Base-by-base conservation (phyloP, 2,113 vertebrate genomes). In the Zonotrichia leucophrys region DNA sequence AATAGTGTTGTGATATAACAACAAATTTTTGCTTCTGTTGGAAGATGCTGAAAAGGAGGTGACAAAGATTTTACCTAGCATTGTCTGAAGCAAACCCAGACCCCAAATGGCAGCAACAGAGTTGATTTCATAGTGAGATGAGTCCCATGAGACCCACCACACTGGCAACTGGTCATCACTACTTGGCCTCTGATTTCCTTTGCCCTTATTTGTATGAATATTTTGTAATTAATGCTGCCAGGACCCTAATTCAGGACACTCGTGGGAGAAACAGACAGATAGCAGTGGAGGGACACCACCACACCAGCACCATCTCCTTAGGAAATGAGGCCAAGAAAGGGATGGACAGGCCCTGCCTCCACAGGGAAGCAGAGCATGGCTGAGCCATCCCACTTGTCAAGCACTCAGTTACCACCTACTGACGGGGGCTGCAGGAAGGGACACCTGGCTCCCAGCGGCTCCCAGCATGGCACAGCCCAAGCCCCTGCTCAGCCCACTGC, bases 391-490 rank as follows among this genome's bases (percentile, higher is more conserved):
- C 20, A 5, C 2, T 87, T 53, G 17, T 9, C 41, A 23, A 23
- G 37, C 15, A 22, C 37, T 30, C 33, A 35, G 37, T 10, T 47
- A 53, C 7, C 18, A 41, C 18, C 50, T 12, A 4, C 22, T 37
- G 46, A 19, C 0, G 2, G 15, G 12, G 4, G 8, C 35, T 74
- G 41, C 1, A 2, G 53, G 46, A 69, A 76, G 21, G 49, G 0
- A 2, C 6, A 11, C 63, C 3, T 37, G 37, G 4, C 15, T 52
- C 22, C 46, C 5, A 2, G 22, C 12, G 33, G 12, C 35, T 78
- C 31, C 69, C 3, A 2, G 24, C 39, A 30, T 0, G 1, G 37
- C 76, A 16, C 33, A 50, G 49, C 69, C 17, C 1, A 4, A 44
- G 27, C 14, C 42, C n/a, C 13, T 55, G 41, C 13, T 17, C 12